Evolutionary conservation across 2,797 vertebrate genomes (phyloP).

Genomic region (Champsocephalus gunnari): DNA sequence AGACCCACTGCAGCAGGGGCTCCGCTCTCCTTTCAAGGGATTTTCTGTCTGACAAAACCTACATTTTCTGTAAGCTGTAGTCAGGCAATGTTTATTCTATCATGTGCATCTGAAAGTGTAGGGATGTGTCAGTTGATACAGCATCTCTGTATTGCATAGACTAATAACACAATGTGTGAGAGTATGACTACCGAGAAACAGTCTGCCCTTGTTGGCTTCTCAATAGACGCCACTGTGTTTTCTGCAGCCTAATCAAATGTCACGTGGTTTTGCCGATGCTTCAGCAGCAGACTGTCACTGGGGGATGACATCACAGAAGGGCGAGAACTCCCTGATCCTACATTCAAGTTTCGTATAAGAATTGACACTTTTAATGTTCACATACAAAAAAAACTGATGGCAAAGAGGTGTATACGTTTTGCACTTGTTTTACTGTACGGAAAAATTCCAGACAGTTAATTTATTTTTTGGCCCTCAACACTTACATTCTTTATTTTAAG

Average conservation of each 20-base stretch:
- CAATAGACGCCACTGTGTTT: slow-evolving; percentile 78
- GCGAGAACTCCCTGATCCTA: slow-evolving; percentile 39
- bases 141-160: slow-evolving; percentile 21
- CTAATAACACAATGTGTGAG: slow-evolving; percentile 25
- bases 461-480: slow-evolving; percentile 32
- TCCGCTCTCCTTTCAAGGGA: slow-evolving; percentile 61
- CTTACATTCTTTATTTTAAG: slow-evolving; percentile 46
- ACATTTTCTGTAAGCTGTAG: slow-evolving; percentile 11
- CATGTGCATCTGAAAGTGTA: neutral
- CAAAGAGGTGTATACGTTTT: slow-evolving; percentile 9
- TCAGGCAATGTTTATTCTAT: neutral
- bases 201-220: slow-evolving; percentile 79
- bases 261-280: slow-evolving; percentile 68
- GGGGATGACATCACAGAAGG: slow-evolving; percentile 65
- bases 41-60: slow-evolving; percentile 36
- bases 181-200: slow-evolving; percentile 64
- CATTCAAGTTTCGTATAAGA: slow-evolving; percentile 8
- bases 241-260: slow-evolving; percentile 80
- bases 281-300: slow-evolving; percentile 51
- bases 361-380: neutral
- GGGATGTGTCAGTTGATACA: slow-evolving; percentile 31
- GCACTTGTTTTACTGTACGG: neutral
- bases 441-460: slow-evolving; percentile 12
- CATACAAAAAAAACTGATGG: neutral
- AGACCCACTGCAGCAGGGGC: slow-evolving; percentile 60